Percentiles rank a stretch among this genome's conserved stretches.
phyloP scores from a whole-genome alignment of 1,140 invertebrate species.

The Monochamus saltuarius region DNA sequence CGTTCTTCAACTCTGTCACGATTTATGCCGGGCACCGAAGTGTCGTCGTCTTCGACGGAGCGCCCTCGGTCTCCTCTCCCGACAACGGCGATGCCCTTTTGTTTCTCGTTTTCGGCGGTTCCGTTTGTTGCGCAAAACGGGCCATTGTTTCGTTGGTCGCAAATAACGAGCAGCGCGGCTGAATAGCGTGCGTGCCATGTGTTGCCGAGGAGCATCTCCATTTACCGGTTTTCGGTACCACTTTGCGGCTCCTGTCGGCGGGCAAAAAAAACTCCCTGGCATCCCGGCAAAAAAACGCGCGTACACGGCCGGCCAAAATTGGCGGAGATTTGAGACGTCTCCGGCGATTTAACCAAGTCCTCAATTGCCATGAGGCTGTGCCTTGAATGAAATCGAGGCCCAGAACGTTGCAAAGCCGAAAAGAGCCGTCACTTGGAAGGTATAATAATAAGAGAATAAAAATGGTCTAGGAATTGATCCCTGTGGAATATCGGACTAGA shows the following conservation, averaged over 20 bases:
- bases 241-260: slow-evolving; percentile 2
- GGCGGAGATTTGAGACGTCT: too few relatives aligned
- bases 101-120: slow-evolving; percentile 11
- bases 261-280: too few relatives aligned
- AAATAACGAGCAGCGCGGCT: slow-evolving; percentile 1
- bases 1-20: slow-evolving; percentile 7
- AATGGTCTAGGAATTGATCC: too few relatives aligned
- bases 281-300: too few relatives aligned
- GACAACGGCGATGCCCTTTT: slow-evolving; percentile 1
- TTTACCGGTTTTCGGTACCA: slow-evolving; percentile 5
- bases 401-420: too few relatives aligned
- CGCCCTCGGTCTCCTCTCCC: not conserved
- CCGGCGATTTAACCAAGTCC: too few relatives aligned
- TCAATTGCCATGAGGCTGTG: too few relatives aligned
- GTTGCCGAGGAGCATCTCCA: slow-evolving; percentile 9
- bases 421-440: too few relatives aligned
- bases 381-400: too few relatives aligned
- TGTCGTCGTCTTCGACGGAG: not conserved
- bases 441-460: too few relatives aligned
- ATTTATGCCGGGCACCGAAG: slow-evolving; percentile 6
- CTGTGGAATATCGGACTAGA: too few relatives aligned
- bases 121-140: slow-evolving; percentile 9
- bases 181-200: not conserved
- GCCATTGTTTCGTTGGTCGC: slow-evolving; percentile 12
- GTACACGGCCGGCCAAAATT: too few relatives aligned